Base-by-base conservation (phyloP, 2,888 invertebrate species). In the Amphimallon solstitiale region DNA sequence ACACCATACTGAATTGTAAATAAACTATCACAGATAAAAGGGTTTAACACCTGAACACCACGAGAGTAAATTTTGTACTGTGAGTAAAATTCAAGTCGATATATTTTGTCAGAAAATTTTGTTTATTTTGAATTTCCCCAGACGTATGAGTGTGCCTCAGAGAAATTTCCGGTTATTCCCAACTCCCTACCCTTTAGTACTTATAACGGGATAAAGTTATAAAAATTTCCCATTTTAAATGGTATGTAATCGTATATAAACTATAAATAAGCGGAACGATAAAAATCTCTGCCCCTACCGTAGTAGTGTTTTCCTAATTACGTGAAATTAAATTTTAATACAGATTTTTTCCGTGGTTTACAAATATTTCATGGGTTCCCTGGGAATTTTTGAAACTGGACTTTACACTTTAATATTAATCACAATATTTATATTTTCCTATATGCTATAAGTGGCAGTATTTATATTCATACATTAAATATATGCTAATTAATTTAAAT, bases 111-210 rank as follows among this genome's bases (percentile, higher is more conserved):
- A 23, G 23, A 43, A 29, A 43, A 14, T 59, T 29, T n/a, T 56
- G 56, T 40, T 43, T 56, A 43, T 59, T 59, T 34, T 29, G 29
- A 59, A 43, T 59, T 59, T 59, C 15, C 56, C 56, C 23, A 23
- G 12, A 9, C 29, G 29, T 29, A 21, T 9, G 23, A 21, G n/a
- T 1, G 10, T 43, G 56, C 29, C 56, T 59, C 56, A 59, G 7
- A 43, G 43, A 59, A 59, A 59, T 43, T 59, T 43, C 56, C 56
- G 10, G 19, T 9, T 2, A 5, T 29, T 29, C 29, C 29, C 2
- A 29, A 1, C 29, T 29, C 6, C 29, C 29, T 29, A 29, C 19
- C 56, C 29, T 12, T 40, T 52, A 7, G 19, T 54, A 21, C 21
- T 40, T 12, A 15, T n/a, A 29, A 15, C 12, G 17, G 43, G 2